Evolutionary conservation across 2,888 invertebrate species (phyloP), one percentile per base, ranked within the genome.

Genomic region (Leptopilina drosophilae): DNA sequence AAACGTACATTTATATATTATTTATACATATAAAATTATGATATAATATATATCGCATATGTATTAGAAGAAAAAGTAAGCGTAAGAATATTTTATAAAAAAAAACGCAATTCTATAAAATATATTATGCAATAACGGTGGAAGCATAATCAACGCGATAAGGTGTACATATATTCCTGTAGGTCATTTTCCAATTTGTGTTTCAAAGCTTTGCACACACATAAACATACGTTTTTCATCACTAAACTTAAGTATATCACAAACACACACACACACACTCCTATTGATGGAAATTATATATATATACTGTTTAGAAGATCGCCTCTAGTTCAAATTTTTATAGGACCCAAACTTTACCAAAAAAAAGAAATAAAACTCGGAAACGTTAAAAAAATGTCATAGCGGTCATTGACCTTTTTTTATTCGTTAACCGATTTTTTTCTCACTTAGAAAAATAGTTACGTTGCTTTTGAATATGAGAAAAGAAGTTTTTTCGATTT

Each of bases 21-120:
- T 67, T 49, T 67, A 67, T 85, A 82, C 62, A 66, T 69, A 56
- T 56, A 73, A 53, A 73, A 9, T 33, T 56, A 73, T 59, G 69
- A 33, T 73, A 73, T 73, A 56, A 73, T 73, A 56, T 73, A 73
- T 73, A 56, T 73, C 66, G 33, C 69, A 76, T 46, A 79, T 76
- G 42, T 59, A 49, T 49, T 12, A 49, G 12, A 49, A 49, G 26
- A 75, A 82, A 65, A 64, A 77, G 85, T 87, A 11, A 82, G 83
- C 81, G 82, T 87, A 85, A 84, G 79, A 64, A 66, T 81, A 82
- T 86, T 88, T 88, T 87, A 56, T 87, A 84, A 87, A 42, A 26
- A 26, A 42, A 42, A 83, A 66, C 76, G 81, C 84, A 84, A 46
- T 80, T 67, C 40, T 76, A 78, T 77, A 59, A 49, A 78, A n/a